These are phyloP conservation scores for Rhagologus leucostigma DNA, from an alignment of 2,113 vertebrate species.

Conservation along the genomic window DNA sequence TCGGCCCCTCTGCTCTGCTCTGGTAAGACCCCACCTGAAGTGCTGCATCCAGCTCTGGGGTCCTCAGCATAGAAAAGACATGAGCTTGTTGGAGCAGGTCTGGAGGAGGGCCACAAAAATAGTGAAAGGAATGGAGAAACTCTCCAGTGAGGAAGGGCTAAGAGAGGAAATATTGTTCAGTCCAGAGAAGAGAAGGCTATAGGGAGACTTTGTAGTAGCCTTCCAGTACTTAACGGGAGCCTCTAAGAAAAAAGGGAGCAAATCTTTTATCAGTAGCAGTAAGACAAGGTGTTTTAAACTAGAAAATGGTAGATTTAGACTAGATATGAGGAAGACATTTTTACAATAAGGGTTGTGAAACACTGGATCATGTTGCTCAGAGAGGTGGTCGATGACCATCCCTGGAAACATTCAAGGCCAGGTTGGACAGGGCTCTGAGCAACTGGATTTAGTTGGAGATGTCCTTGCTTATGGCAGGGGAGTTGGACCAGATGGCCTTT, in stretches of 20 bases:
- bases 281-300: background rate
- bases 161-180: accelerated
- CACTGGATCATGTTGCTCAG: background rate
- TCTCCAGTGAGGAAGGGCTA: background rate
- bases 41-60: background rate
- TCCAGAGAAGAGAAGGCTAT: background rate
- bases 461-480: background rate
- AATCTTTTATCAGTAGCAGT: accelerated
- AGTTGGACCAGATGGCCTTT: background rate
- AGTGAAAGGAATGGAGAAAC: background rate
- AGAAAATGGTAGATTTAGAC: background rate
- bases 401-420: background rate
- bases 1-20: background rate
- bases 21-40: background rate
- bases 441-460: background rate
- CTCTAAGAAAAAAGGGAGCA: background rate
- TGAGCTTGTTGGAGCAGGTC: background rate
- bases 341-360: background rate
- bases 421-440: background rate
- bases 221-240: background rate
- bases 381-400: accelerated
- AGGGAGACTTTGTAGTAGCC: background rate
- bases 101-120: background rate
- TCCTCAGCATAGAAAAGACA: background rate
- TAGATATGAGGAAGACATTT: background rate